These are phyloP conservation scores for Synergus gifuensis DNA, from an alignment of 2,888 invertebrate genomes.

Conservation along the genomic window DNA sequence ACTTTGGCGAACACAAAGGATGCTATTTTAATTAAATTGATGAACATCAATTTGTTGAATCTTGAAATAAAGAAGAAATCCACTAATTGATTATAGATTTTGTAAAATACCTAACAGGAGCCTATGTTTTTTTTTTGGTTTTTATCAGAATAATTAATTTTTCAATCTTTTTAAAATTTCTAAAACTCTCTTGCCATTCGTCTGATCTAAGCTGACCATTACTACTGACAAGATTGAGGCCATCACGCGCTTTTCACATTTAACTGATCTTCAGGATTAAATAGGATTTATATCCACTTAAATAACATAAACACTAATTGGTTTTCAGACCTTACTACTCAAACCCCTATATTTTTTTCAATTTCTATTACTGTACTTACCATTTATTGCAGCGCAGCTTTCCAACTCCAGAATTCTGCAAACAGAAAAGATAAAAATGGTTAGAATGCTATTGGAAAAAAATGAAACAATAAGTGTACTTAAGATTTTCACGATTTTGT, in stretches of 20 bases:
- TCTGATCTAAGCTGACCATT: background rate
- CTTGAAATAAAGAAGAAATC: background rate
- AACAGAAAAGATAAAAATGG: background rate
- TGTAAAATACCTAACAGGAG: background rate
- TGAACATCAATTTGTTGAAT: background rate
- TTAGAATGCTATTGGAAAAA: background rate
- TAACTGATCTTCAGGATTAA: slow-evolving; percentile 17
- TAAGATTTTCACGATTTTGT: too few relatives aligned
- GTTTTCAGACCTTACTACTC: background rate
- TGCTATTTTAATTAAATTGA: background rate
- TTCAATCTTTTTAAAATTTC: too few relatives aligned
- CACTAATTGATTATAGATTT: background rate
- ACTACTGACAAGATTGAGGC: slow-evolving; percentile 24
- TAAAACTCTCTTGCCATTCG: background rate
- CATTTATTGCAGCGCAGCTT: background rate
- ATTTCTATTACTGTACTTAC: background rate
- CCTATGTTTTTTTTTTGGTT: too few relatives aligned
- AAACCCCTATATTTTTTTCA: too few relatives aligned
- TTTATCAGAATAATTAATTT: too few relatives aligned
- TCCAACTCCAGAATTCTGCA: background rate
- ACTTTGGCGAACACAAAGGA: background rate
- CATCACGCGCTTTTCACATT: slow-evolving; percentile 1
- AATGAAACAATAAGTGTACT: too few relatives aligned
- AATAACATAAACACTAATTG: slow-evolving; percentile 6
- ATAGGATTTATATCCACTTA: background rate